Percentiles rank a stretch among this genome's conserved stretches.
Evolutionary conservation across 2,797 vertebrate species (phyloP).

Genomic region (Sarcophilus harrisii): DNA sequence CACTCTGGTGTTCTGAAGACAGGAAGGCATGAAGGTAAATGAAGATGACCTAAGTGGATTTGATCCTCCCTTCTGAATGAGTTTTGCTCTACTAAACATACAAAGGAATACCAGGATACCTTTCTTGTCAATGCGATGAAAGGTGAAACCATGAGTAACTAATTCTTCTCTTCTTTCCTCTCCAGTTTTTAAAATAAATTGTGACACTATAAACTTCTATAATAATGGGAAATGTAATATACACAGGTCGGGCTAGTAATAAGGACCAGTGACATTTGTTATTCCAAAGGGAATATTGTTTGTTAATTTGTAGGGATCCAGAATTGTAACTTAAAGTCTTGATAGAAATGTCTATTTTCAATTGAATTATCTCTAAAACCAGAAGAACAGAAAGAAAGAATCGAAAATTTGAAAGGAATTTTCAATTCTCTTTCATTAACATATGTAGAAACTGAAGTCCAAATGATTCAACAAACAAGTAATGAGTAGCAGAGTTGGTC

Average conservation of each 20-base stretch:
- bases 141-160: background rate
- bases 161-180: background rate
- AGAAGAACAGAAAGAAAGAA: background rate
- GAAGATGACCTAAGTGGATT: background rate
- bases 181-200: background rate
- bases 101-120: background rate
- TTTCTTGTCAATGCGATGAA: background rate
- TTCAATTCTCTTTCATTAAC: background rate
- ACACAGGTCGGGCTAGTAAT: background rate
- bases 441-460: background rate
- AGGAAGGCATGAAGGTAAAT: background rate
- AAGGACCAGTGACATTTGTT: background rate
- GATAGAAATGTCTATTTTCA: background rate
- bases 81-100: background rate
- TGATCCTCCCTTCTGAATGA: background rate
- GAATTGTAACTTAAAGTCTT: background rate
- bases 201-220: background rate
- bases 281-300: background rate
- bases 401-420: background rate
- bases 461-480: background rate
- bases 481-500: background rate
- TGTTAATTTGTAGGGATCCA: background rate
- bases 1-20: background rate
- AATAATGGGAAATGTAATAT: background rate
- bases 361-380: background rate